Evolutionary conservation across 64 coral and sea anemone genomes (phyloP).

Genomic region (Acropora yongei): DNA sequence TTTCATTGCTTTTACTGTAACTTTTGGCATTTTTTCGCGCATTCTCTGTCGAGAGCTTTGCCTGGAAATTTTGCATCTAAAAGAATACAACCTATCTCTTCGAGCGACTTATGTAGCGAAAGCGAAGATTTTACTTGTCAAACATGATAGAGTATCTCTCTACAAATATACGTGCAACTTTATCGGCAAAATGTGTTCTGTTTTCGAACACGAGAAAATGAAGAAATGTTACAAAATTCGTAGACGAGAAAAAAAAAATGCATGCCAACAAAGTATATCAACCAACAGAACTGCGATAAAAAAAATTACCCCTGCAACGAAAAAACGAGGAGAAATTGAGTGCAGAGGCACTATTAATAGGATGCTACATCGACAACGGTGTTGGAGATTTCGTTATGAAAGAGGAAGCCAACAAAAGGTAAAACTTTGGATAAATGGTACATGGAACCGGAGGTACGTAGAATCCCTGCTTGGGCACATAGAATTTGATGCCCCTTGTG

Average conservation of each 20-base stretch:
- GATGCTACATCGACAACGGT: slow-evolving; percentile 18
- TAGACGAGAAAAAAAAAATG: too few relatives aligned
- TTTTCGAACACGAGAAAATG: too few relatives aligned
- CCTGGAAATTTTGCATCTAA: neutral
- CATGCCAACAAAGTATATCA: too few relatives aligned
- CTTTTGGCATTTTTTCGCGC: neutral
- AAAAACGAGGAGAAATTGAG: too few relatives aligned
- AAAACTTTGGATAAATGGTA: slow-evolving; percentile 48
- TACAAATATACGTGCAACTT: too few relatives aligned
- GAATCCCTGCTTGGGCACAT: slow-evolving; percentile 61
- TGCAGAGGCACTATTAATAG: too few relatives aligned
- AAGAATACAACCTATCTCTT: neutral
- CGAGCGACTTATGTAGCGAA: neutral
- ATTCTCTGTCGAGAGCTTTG: neutral
- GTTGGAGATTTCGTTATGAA: neutral
- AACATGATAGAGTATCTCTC: too few relatives aligned
- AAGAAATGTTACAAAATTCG: too few relatives aligned
- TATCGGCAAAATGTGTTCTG: too few relatives aligned
- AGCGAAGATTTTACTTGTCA: too few relatives aligned
- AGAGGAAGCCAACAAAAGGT: neutral
- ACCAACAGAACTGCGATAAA: too few relatives aligned
- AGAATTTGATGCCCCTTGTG: slow-evolving; percentile 72
- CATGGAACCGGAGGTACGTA: slow-evolving; percentile 54
- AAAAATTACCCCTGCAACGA: too few relatives aligned
- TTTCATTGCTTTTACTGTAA: neutral